Percentiles rank a stretch among this genome's conserved stretches.
Evolutionary conservation across 1,140 invertebrate species (phyloP).

Genomic region (Halesus radiatus): DNA sequence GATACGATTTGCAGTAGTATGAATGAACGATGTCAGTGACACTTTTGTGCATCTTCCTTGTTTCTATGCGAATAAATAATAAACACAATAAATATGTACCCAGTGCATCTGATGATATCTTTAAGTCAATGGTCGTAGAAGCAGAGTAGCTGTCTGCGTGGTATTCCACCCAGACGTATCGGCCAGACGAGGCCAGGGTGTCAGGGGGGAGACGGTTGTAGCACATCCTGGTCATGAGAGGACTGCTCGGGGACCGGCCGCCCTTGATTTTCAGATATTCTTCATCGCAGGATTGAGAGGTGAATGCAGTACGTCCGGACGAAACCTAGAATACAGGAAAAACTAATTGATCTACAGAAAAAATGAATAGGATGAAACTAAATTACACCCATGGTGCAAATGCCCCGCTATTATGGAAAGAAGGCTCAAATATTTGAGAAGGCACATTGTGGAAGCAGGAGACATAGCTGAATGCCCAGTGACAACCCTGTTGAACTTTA

Average conservation of each 20-base stretch:
- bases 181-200: not conserved
- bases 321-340: not conserved
- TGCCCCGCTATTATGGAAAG: too few species aligned
- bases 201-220: not conserved
- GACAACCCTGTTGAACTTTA: not conserved
- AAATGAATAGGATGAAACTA: not conserved
- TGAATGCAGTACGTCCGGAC: constrained; percentile 4
- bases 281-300: constrained; percentile 17
- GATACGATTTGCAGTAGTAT: too few species aligned
- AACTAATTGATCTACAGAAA: too few species aligned
- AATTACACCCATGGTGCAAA: not conserved
- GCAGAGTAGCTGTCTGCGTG: constrained; percentile 39
- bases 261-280: constrained; percentile 36
- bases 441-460: too few species aligned
- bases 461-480: not conserved
- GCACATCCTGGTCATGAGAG: constrained; percentile 14
- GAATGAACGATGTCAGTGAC: too few species aligned
- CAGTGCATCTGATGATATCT: constrained; percentile 1
- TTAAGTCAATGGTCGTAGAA: constrained; percentile 21
- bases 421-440: too few species aligned
- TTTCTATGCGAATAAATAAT: not conserved
- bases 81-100: constrained; percentile 11
- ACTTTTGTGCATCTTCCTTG: too few species aligned
- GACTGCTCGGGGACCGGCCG: not conserved
- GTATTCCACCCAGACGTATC: constrained; percentile 38